These are phyloP conservation scores for Calephelis virginiensis DNA, from an alignment of 1,140 invertebrate genomes.

Conservation along the genomic window DNA sequence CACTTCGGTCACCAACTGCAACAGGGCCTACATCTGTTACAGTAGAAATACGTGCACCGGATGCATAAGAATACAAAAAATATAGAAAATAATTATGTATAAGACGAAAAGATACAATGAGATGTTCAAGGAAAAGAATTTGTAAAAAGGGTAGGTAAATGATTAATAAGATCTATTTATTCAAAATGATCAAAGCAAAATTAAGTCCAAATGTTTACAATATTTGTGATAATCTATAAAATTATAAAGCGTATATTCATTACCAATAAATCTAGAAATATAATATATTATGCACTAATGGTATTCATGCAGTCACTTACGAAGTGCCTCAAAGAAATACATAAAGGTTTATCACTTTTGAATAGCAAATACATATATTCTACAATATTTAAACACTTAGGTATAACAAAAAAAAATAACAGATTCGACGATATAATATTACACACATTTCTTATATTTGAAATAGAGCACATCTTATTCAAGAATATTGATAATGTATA, in stretches of 20 bases:
- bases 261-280: conserved; percentile 39
- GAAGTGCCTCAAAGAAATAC: conserved; percentile 67
- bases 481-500: conserved; percentile 52
- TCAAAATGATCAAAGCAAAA: conserved; percentile 33
- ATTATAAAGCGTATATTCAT: conserved; percentile 58
- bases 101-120: conserved; percentile 5
- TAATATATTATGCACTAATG: conserved; percentile 51
- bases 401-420: conserved; percentile 10
- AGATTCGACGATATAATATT: conserved; percentile 27
- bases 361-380: conserved; percentile 3
- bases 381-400: conserved; percentile 17
- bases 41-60: conserved; percentile 68
- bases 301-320: conserved; percentile 53
- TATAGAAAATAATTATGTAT: conserved; percentile 7
- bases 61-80: conserved; percentile 44
- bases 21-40: conserved; percentile 68
- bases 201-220: conserved; percentile 67
- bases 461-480: conserved; percentile 57
- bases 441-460: conserved; percentile 47
- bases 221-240: conserved; percentile 66
- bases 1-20: conserved; percentile 63
- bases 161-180: conserved; percentile 21
- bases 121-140: conserved; percentile 2
- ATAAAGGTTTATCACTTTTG: conserved; percentile 32
- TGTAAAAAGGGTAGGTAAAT: conserved; percentile 17